Percentiles rank a stretch among this genome's conserved stretches.
Conservation (phyloP, 2,113 vertebrate species). For the Brevimyrus niger region DNA sequence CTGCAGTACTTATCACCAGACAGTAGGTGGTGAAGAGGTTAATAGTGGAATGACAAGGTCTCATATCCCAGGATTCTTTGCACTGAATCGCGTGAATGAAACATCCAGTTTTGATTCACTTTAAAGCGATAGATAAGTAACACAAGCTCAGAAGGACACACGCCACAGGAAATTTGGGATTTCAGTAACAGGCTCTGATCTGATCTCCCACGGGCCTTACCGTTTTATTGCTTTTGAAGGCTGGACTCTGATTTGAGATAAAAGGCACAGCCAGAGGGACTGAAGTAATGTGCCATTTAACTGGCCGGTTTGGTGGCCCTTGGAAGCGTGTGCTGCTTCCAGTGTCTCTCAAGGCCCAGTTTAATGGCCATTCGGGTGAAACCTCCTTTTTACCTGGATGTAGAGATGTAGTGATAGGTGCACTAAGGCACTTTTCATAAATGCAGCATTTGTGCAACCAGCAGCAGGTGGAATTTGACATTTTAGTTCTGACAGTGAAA, state of each 20-base stretch:
- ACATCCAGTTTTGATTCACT: slow-evolving; percentile 5
- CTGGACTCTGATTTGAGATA: not conserved
- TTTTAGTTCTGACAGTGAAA: not conserved
- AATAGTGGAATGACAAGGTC: not conserved
- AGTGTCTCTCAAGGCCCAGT: not conserved
- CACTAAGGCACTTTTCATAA: not conserved
- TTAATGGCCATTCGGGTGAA: not conserved
- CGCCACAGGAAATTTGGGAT: not conserved
- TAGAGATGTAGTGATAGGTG: not conserved
- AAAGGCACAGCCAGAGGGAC: not conserved
- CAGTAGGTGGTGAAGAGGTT: not conserved
- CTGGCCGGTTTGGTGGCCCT: not conserved
- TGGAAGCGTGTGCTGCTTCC: not conserved
- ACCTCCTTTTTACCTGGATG: not conserved
- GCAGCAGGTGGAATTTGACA: not conserved
- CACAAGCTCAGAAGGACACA: not conserved
- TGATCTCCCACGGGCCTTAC: not conserved
- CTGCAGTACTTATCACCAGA: slow-evolving; percentile 12
- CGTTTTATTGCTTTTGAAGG: not conserved
- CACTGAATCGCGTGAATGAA: slow-evolving; percentile 1
- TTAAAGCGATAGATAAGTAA: not conserved
- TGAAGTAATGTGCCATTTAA: not conserved
- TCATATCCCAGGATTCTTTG: not conserved
- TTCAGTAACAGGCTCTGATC: not conserved
- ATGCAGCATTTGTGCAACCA: not conserved